A percentile compares a stretch with the other conserved stretches of the same genome.
phyloP scores from a whole-genome alignment of 2,888 invertebrate species.

The Sisyra terminalis region DNA sequence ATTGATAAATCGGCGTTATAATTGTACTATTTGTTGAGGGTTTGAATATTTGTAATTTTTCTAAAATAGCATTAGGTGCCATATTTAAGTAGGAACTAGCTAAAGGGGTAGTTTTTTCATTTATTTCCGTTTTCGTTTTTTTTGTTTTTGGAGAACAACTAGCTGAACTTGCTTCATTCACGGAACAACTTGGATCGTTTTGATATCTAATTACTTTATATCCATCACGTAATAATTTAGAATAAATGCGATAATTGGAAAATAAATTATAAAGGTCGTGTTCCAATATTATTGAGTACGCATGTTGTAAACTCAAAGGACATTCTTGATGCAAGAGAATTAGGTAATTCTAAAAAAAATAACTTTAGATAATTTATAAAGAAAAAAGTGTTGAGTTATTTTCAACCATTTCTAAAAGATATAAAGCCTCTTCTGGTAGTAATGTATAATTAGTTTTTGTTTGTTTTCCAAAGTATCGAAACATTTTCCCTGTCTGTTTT shows the following conservation, averaged over 20 bases:
- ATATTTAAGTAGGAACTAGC: slow-evolving; percentile 14
- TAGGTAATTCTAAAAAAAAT: slow-evolving; percentile 37
- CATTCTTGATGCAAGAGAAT: slow-evolving; percentile 37
- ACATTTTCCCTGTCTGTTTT: slow-evolving; percentile 17
- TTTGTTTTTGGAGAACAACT: too few species aligned
- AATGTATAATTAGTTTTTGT: slow-evolving; percentile 24
- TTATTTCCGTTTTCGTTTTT: not conserved
- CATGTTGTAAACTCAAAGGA: slow-evolving; percentile 46
- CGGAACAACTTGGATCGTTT: not conserved
- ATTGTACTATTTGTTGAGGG: too few species aligned
- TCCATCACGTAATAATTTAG: slow-evolving; percentile 18
- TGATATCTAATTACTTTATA: slow-evolving; percentile 14
- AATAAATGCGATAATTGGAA: slow-evolving; percentile 19
- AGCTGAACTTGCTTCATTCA: not conserved
- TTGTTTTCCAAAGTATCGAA: slow-evolving; percentile 20
- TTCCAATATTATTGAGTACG: slow-evolving; percentile 34
- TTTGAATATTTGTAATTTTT: too few species aligned
- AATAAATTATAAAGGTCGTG: slow-evolving; percentile 11
- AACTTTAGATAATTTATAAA: slow-evolving; percentile 11
- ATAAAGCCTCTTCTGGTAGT: slow-evolving; percentile 47
- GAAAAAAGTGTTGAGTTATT: not conserved
- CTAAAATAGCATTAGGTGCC: not conserved
- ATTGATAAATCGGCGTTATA: too few species aligned
- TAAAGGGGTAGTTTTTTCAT: not conserved
- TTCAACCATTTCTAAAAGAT: slow-evolving; percentile 43